Evolutionary conservation across 2,797 vertebrate genomes (phyloP).

Genomic region (Champsocephalus esox): DNA sequence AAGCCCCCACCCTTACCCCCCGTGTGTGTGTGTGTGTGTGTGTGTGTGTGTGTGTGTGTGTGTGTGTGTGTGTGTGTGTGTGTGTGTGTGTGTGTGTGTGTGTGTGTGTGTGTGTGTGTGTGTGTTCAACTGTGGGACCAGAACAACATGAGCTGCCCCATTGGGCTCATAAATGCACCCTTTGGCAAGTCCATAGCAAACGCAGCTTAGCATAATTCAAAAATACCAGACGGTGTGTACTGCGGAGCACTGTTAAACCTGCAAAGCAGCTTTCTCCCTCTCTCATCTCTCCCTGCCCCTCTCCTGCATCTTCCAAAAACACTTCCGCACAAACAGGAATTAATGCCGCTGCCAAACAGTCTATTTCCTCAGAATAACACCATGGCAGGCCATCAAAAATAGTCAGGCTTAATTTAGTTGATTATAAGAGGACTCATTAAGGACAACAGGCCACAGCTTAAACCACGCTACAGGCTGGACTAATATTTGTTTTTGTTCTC

Average conservation of each 20-base stretch:
- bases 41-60: conserved; percentile 53
- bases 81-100: conserved; percentile 51
- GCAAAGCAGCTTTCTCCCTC: conserved; percentile 78
- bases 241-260: conserved; percentile 71
- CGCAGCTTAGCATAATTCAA: conserved; percentile 81
- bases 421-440: conserved; percentile 43
- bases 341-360: conserved; percentile 38
- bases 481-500: conserved; percentile 20
- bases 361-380: conserved; percentile 54
- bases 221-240: conserved; percentile 78
- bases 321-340: conserved; percentile 67
- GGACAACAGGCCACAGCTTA: conserved; percentile 20
- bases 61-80: conserved; percentile 52
- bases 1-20: conserved; percentile 14
- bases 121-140: conserved; percentile 51
- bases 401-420: conserved; percentile 45
- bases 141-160: conserved; percentile 47
- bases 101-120: conserved; percentile 53
- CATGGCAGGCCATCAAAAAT: conserved; percentile 31
- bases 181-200: conserved; percentile 68
- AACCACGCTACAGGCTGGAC: background rate
- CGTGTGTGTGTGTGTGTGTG: conserved; percentile 52
- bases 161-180: conserved; percentile 67
- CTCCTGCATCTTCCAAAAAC: conserved; percentile 64
- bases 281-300: conserved; percentile 60